Evolutionary conservation across 2,888 invertebrate species (phyloP), one percentile per base, ranked within the genome.

Genomic region (Nomada ruficornis): DNA sequence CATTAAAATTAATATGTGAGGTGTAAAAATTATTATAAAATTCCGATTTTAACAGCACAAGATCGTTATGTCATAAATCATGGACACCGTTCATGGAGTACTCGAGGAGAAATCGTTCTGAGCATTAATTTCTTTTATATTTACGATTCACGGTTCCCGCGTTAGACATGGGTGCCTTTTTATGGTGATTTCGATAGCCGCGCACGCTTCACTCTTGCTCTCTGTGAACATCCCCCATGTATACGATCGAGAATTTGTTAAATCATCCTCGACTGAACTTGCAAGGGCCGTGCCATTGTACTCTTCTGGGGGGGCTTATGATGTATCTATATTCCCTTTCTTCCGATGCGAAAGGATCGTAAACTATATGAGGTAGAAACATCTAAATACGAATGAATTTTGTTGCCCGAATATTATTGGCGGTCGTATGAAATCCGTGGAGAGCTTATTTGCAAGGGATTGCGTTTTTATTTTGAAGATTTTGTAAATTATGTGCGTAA

Each of bases 331-430:
- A 75, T 84, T 87, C 80, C 86, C 86, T 86, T 86, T 88, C 87
- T 90, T 89, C 89, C 89, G 86, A 77, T 82, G 81, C 85, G 65
- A 79, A 79, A 86, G 85, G 89, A 91, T 91, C 92, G 90, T 92
- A 92, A 92, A 92, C 88, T 92, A 92, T 90, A 92, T 92, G 92
- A 92, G 91, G 89, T 91, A 92, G 92, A 92, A 92, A 91, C 89
- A 91, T 91, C 88, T 88, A 89, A 89, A 90, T 90, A 90, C 86
- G 87, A 90, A 89, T 90, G 59, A 86, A 81, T 54, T 69, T 70
- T 78, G 72, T 59, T 62, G 55, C 71, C 62, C 54, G 78, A 77
- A 71, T 23, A 60, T 57, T 73, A 69, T 75, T 52, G 70, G 68
- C 42, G 54, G 13, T 18, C 36, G 20, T 11, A 57, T 59, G 44